A percentile compares a stretch with the other conserved stretches of the same genome.
Conservation (phyloP, 2,797 vertebrate genomes). For the Cephalopachus bancanus region DNA sequence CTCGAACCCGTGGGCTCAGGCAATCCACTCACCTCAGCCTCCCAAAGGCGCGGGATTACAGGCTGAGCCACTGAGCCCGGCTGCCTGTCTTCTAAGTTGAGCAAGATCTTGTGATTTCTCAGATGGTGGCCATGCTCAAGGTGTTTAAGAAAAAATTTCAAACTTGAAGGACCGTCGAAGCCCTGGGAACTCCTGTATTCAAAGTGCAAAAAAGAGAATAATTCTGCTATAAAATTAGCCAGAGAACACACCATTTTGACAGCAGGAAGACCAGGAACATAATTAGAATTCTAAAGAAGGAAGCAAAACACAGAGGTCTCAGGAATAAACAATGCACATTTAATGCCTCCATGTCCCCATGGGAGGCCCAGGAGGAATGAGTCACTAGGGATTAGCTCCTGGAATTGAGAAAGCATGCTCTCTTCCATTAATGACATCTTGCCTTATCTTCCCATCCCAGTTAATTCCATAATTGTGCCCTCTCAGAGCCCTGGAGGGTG, state of each 20-base stretch:
- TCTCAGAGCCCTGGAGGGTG: neutral
- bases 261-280: neutral
- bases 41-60: too few species aligned
- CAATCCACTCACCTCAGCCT: too few species aligned
- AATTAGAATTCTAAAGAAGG: constrained; percentile 35
- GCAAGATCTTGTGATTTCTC: neutral
- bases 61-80: too few species aligned
- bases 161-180: neutral
- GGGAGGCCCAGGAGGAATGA: constrained; percentile 65
- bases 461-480: constrained; percentile 22
- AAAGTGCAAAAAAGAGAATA: neutral
- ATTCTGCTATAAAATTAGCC: neutral
- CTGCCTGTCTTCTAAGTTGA: neutral
- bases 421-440: constrained; percentile 1
- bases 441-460: neutral
- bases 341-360: neutral
- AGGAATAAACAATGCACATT: constrained; percentile 39
- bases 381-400: constrained; percentile 67
- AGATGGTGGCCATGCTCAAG: neutral
- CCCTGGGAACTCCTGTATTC: neutral
- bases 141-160: neutral
- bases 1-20: too few species aligned
- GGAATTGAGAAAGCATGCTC: constrained; percentile 25
- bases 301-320: neutral
- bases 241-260: neutral